Evolutionary conservation across 2,888 invertebrate genomes (phyloP), one percentile per base, ranked within the genome.

Genomic region (Patella ulyssiponensis): DNA sequence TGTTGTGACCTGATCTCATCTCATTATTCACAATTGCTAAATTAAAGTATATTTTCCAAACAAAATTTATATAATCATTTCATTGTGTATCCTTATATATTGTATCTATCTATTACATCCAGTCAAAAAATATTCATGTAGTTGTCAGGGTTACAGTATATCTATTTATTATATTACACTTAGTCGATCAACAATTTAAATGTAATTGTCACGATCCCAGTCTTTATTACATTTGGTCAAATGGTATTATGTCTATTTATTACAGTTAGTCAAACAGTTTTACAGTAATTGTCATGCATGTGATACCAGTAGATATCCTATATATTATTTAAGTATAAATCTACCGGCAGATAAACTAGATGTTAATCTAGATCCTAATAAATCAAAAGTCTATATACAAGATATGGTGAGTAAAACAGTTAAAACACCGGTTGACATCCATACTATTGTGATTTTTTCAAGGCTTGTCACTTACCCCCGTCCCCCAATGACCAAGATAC

Each of bases 331-430:
- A 3, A 89, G 90, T 54, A 86, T 94, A 52, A 88, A 84, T 23
- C 83, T 93, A 3, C 91, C 93, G 20, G 86, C 93, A 12, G 84
- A 88, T 51, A 89, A 92, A 27, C 82, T 94, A 51, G 94, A 94
- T 89, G 93, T 94, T 56, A 94, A 94, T 89, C 84, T 94, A 71
- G 94, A 94, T 79, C 94, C 94, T 2, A 94, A 94, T 89, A 94
- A 94, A 89, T 93, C 93, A 58, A 91, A 89, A 85, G 92, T 94
- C 64, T 87, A 93, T 69, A 87, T 94, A 2, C 92, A 93, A 71
- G 90, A 93, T 81, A 90, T 93, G 91, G 94, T 93, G 89, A 76
- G 82, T n/a, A n/a, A n/a, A n/a, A n/a, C n/a, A n/a, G n/a, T n/a
- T n/a, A n/a, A n/a, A n/a, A n/a, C n/a, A n/a, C n/a, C n/a, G n/a